Conservation (phyloP, 1,140 invertebrate genomes). For the Penaeus indicus region DNA sequence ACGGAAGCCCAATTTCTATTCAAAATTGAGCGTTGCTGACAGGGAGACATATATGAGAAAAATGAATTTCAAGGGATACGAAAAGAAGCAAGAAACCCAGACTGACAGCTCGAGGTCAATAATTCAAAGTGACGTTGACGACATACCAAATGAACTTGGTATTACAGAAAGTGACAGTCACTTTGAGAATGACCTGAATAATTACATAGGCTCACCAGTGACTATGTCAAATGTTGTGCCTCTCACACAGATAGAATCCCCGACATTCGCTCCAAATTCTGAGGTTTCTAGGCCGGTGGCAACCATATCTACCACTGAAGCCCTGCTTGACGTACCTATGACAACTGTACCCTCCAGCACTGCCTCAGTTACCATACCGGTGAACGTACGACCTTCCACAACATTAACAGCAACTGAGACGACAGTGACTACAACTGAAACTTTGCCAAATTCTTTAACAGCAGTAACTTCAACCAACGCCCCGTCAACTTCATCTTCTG, state of each 20-base stretch:
- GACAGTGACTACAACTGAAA: too few relatives aligned
- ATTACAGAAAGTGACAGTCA: background rate
- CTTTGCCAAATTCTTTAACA: too few relatives aligned
- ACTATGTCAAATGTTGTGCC: background rate
- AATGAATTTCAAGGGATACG: constrained; percentile 48
- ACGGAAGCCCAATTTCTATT: constrained; percentile 1
- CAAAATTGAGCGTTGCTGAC: background rate
- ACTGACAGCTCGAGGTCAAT: too few relatives aligned
- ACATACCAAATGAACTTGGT: constrained; percentile 46
- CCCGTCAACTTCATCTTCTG: too few relatives aligned
- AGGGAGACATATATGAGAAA: constrained; percentile 33
- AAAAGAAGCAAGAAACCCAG: background rate
- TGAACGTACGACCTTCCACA: too few relatives aligned
- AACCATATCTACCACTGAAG: background rate
- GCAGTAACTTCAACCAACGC: too few relatives aligned
- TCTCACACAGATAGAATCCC: constrained; percentile 12
- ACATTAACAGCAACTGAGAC: too few relatives aligned
- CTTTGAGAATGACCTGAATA: constrained; percentile 20
- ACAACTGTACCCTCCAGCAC: background rate
- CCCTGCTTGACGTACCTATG: background rate
- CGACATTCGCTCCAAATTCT: background rate
- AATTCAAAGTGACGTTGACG: constrained; percentile 10
- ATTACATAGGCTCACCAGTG: background rate
- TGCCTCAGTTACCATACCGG: too few relatives aligned
- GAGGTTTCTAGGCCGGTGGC: background rate